Conservation (phyloP, 1,140 invertebrate genomes). For the Triops longicaudatus region DNA sequence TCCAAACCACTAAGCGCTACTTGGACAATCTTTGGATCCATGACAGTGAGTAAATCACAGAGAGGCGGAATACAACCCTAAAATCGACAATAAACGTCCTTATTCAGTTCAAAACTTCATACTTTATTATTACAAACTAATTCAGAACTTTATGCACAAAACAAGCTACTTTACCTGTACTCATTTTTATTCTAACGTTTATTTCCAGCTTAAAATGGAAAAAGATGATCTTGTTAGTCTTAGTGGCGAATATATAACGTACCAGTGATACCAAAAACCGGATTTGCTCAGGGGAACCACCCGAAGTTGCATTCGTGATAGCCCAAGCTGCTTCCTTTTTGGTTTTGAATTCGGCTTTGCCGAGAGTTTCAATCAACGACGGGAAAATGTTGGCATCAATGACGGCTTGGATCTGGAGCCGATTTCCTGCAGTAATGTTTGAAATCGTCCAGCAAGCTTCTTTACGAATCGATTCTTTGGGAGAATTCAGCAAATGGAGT, state of each 20-base stretch:
- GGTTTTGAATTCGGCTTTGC: slow-evolving; percentile 90
- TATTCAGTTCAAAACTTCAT: not conserved
- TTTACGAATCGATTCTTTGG: slow-evolving; percentile 81
- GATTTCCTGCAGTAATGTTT: slow-evolving; percentile 95
- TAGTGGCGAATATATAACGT: slow-evolving; percentile 15
- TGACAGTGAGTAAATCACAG: slow-evolving; percentile 86
- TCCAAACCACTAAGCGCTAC: slow-evolving; percentile 93
- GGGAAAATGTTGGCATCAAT: slow-evolving; percentile 95
- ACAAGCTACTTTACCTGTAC: too few relatives aligned
- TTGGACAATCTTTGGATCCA: slow-evolving; percentile 94
- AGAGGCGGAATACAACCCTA: slow-evolving; percentile 84
- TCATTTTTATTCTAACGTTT: too few relatives aligned
- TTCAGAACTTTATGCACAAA: too few relatives aligned
- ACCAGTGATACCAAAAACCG: slow-evolving; percentile 50
- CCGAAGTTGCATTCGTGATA: slow-evolving; percentile 93
- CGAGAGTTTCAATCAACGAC: slow-evolving; percentile 78
- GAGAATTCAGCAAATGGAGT: slow-evolving; percentile 64
- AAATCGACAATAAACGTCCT: slow-evolving; percentile 20
- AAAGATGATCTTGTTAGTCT: not conserved
- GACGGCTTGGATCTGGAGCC: slow-evolving; percentile 86
- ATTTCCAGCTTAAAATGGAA: too few relatives aligned
- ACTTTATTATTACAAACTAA: not conserved
- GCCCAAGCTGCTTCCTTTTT: slow-evolving; percentile 97
- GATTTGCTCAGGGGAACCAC: slow-evolving; percentile 88
- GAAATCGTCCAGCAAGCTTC: slow-evolving; percentile 98